Evolutionary conservation across 2,797 vertebrate species (phyloP), one percentile per base, ranked within the genome.

Genomic region (Melanotaenia maccullochi): DNA sequence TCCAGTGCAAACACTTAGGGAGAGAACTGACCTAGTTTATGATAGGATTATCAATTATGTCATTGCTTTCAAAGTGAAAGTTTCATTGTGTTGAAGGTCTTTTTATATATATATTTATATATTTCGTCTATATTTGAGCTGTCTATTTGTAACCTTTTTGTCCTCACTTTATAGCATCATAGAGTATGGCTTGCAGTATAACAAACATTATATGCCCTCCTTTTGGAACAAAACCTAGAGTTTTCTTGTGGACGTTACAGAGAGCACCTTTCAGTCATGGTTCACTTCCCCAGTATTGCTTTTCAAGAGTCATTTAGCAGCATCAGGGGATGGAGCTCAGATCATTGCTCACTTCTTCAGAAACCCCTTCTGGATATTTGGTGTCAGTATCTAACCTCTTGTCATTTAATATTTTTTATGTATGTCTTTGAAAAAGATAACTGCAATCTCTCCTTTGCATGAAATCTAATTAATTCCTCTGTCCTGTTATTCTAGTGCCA

Each of bases 361-460:
- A 72, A 78, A 69, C 80, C 68, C 83, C 73, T 73, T 49, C 87
- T 69, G 76, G 68, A 60, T 79, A 79, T 77, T 87, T 74, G 77
- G 58, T 63, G 69, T 55, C 35, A 40, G 35, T 78, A 84, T 88
- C 83, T 78, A 69, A 73, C 67, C 69, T 64, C 74, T 87, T 87
- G 85, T 91, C 84, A 78, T 87, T 86, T 86, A 86, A 87, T 83
- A 83, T 68, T 65, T 77, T 83, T 79, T 89, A 82, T 85, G 85
- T 79, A 67, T 59, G 62, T 81, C 56, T 74, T 55, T 52, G 63
- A 9, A 75, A 71, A 71, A 73, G 40, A 85, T 78, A 87, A 73
- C 73, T 73, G 63, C 73, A 55, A 81, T 81, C 64, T 47, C 76
- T 75, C 52, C 28, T 87, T 79, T 87, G 80, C 78, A 91, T 86